Percentiles rank a stretch among this genome's conserved stretches.
Conservation (phyloP, 2,113 vertebrate species). For the Astur gentilis region DNA sequence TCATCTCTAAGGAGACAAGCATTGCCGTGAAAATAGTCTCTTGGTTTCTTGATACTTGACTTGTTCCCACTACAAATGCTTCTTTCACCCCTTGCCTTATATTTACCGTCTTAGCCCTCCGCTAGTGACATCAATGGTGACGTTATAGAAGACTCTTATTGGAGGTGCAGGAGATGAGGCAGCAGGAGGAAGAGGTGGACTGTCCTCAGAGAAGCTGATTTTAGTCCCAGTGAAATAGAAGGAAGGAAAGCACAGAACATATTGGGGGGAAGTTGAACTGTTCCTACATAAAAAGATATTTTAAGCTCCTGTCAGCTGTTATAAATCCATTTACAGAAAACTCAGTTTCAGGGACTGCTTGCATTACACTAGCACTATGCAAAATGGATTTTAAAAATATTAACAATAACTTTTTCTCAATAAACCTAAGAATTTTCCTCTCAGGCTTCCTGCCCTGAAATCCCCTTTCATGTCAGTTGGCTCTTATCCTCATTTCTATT, state of each 20-base stretch:
- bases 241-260: constrained; percentile 32
- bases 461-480: not conserved
- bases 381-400: not conserved
- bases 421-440: not conserved
- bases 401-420: not conserved
- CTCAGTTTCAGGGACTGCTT: not conserved
- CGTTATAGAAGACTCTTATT: not conserved
- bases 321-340: constrained; percentile 32
- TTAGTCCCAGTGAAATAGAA: constrained; percentile 16
- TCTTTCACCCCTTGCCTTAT: constrained; percentile 2
- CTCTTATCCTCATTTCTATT: not conserved
- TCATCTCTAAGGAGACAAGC: constrained; percentile 54
- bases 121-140: constrained; percentile 7
- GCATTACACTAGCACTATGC: not conserved
- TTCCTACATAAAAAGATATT: constrained; percentile 62
- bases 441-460: not conserved
- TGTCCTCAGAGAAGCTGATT: constrained; percentile 17
- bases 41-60: not conserved
- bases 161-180: not conserved
- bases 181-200: constrained; percentile 35
- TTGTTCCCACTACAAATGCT: not conserved
- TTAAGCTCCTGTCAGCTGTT: constrained; percentile 48
- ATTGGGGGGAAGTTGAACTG: constrained; percentile 48
- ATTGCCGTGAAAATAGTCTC: constrained; percentile 37
- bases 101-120: not conserved